Evolutionary conservation across 2,113 vertebrate species (phyloP).

Genomic region (Puffinus mauretanicus): DNA sequence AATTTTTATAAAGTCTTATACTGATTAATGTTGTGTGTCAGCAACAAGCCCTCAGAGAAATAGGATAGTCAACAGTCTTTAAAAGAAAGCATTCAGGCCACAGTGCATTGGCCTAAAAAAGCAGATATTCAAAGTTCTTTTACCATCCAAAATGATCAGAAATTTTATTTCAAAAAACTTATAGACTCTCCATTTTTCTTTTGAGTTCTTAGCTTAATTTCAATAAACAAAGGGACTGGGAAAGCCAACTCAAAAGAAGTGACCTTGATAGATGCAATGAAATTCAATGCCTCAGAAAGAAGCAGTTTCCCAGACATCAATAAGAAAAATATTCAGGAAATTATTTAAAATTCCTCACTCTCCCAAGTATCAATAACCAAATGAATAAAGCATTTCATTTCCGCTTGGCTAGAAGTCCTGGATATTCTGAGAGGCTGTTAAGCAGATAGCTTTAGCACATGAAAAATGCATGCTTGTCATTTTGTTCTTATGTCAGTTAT

Average conservation of each 20-base stretch:
- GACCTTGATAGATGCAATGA: neutral
- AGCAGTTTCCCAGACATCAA: neutral
- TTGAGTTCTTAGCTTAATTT: neutral
- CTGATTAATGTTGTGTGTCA: neutral
- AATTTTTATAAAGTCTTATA: neutral
- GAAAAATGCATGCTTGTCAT: conserved; percentile 1
- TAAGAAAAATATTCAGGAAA: neutral
- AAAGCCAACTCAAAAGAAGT: neutral
- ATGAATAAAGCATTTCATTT: conserved; percentile 39
- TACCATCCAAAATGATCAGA: neutral
- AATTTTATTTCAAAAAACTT: neutral
- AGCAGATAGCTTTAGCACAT: neutral
- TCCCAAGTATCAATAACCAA: conserved; percentile 16
- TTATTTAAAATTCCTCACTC: neutral
- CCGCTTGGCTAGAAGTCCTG: neutral
- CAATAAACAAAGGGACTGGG: neutral
- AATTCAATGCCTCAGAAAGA: neutral
- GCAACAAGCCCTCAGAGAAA: neutral
- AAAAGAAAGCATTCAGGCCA: neutral
- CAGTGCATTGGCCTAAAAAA: neutral
- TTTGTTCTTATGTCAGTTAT: conserved; percentile 45
- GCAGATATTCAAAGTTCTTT: neutral
- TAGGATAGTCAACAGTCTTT: neutral
- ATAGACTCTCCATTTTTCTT: neutral
- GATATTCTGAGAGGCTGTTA: neutral